Conservation (phyloP, 2,888 invertebrate genomes). For the Erannis defoliaria region DNA sequence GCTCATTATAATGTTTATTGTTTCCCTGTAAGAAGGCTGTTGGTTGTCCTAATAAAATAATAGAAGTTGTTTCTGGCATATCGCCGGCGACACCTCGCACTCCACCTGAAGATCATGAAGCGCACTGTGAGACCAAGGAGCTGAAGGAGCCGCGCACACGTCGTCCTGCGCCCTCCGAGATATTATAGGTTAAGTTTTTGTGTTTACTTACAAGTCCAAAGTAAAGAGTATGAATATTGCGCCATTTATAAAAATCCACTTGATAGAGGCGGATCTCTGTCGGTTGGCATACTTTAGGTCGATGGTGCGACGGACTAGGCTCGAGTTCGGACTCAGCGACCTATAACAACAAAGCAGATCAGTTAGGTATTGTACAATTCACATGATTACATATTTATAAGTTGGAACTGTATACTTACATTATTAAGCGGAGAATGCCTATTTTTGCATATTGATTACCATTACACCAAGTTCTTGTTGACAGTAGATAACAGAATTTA, state of each 20-base stretch:
- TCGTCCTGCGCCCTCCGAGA: too few relatives aligned
- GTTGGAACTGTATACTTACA: not conserved
- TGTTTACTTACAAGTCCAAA: slow-evolving; percentile 87
- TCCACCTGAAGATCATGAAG: too few relatives aligned
- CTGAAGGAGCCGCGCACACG: too few relatives aligned
- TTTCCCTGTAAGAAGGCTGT: too few relatives aligned
- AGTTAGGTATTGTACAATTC: too few relatives aligned
- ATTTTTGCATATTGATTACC: not conserved
- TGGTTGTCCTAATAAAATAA: too few relatives aligned
- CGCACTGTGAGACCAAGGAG: too few relatives aligned
- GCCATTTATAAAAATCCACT: slow-evolving; percentile 87
- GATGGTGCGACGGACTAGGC: slow-evolving; percentile 84
- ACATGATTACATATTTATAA: too few relatives aligned
- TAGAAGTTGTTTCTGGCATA: too few relatives aligned
- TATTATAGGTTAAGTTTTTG: not conserved
- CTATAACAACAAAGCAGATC: slow-evolving; percentile 49
- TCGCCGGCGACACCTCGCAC: too few relatives aligned
- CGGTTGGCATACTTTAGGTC: slow-evolving; percentile 81
- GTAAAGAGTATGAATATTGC: slow-evolving; percentile 81
- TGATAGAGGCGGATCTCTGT: slow-evolving; percentile 82
- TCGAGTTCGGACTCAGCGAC: slow-evolving; percentile 68
- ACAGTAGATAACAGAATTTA: too few relatives aligned
- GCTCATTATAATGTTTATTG: too few relatives aligned
- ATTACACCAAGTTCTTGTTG: not conserved
- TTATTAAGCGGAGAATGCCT: not conserved